Conservation (phyloP, 2,113 vertebrate genomes). For the Hemiprocne comata region DNA sequence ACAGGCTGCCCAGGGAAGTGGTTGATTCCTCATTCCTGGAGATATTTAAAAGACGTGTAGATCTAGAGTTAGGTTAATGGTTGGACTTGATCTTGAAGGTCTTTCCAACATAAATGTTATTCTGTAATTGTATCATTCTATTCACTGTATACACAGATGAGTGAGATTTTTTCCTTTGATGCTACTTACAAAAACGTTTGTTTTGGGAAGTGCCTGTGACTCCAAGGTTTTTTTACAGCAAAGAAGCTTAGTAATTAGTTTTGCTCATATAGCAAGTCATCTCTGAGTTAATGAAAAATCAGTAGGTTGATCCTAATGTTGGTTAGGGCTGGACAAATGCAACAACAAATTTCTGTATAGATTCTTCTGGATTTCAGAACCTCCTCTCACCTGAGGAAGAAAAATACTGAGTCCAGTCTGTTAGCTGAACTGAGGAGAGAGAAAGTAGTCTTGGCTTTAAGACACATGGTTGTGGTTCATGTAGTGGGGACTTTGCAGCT, state of each 20-base stretch:
- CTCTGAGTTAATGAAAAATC: neutral
- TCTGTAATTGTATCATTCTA: neutral
- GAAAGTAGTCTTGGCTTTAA: neutral
- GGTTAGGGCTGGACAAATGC: neutral
- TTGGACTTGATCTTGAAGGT: neutral
- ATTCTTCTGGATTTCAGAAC: neutral
- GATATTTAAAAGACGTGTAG: neutral
- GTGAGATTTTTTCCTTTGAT: neutral
- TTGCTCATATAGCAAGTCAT: neutral
- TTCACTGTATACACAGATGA: neutral
- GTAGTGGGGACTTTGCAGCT: neutral
- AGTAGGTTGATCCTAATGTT: neutral
- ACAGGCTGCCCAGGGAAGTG: neutral
- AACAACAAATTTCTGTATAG: neutral
- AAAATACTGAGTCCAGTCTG: neutral
- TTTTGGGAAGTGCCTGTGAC: neutral
- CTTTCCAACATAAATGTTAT: neutral
- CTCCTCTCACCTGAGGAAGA: neutral
- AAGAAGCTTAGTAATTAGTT: neutral
- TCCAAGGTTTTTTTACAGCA: neutral
- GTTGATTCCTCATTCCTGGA: neutral
- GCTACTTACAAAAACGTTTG: neutral
- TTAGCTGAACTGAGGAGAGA: neutral
- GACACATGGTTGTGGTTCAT: neutral
- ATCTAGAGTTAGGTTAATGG: fast-evolving